Evolutionary conservation across 2,797 vertebrate genomes (phyloP), one percentile per base, ranked within the genome.

Genomic region (Amphiprion clarkii): DNA sequence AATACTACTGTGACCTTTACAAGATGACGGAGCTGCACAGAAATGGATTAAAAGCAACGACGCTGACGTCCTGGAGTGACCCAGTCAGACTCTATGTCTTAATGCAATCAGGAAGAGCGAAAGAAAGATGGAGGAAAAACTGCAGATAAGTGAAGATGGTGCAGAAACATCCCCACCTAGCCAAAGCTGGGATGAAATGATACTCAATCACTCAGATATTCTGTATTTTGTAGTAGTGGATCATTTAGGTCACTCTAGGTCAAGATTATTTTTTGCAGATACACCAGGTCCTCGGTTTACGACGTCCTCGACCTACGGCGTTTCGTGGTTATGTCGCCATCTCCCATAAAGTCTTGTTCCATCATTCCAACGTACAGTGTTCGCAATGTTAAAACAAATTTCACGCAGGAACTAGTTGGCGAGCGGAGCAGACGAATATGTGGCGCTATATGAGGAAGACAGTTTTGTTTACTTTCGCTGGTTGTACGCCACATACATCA

Each of bases 1-100:
- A 87, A 87, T 68, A 60, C 60, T 79, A 72, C 76, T 40, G 42
- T 77, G 72, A 89, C 87, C 83, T 89, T 85, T 84, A 63, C 11
- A 33, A 67, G 69, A 74, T 9, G 23, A 54, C 40, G 59, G 65
- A 62, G 25, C 52, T 25, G 49, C 27, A 66, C 55, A 27, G 59
- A 44, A 40, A 64, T 25, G 60, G 9, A 27, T 39, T 52, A 11
- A 53, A 66, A 76, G 81, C 29, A 61, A 59, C 29, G 25, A 71
- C 6, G 6, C 23, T 9, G 21, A 57, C 52, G 31, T 74, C 71
- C 64, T 62, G 19, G 7, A 52, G 54, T 51, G 51, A 36, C 25
- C 11, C 2, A 46, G 76, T n/a, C 11, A 40, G 52, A 67, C 21
- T 46, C 25, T 31, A 55, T 27, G 68, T 29, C 55, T 70, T n/a